Percentiles rank a stretch among this genome's conserved stretches.
Conservation (phyloP, 2,888 invertebrate genomes). For the Polydesmus complanatus region DNA sequence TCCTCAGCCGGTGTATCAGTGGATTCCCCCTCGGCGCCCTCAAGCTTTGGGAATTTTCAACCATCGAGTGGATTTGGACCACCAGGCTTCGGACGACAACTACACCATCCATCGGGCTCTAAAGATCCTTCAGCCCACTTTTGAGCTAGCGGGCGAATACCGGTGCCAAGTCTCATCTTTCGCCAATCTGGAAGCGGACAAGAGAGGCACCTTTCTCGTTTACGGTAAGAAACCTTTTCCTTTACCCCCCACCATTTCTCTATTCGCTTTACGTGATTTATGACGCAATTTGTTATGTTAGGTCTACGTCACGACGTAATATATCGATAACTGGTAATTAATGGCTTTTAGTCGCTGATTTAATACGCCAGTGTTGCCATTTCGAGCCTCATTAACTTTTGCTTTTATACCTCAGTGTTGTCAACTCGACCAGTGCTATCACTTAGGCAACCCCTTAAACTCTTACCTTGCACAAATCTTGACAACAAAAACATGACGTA, state of each 20-base stretch:
- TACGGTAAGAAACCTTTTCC: conserved; percentile 6
- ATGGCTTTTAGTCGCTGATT: too few relatives aligned
- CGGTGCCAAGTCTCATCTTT: conserved; percentile 7
- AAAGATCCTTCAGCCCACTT: conserved; percentile 7
- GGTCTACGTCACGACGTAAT: too few relatives aligned
- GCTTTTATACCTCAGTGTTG: too few relatives aligned
- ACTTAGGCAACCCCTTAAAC: too few relatives aligned
- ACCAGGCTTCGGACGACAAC: conserved; percentile 4
- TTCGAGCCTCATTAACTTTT: too few relatives aligned
- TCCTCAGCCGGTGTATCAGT: conserved; percentile 9
- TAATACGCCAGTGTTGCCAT: too few relatives aligned
- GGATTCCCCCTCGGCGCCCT: conserved; percentile 11
- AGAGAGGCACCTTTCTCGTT: conserved; percentile 1
- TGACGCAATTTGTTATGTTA: too few relatives aligned
- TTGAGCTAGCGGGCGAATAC: conserved; percentile 8
- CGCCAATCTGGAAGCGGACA: neutral
- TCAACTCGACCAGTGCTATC: too few relatives aligned
- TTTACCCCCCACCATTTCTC: neutral
- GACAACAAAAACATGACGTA: too few relatives aligned
- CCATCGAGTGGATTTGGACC: conserved; percentile 10
- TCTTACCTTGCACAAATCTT: too few relatives aligned
- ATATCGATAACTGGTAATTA: too few relatives aligned
- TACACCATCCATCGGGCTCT: conserved; percentile 12
- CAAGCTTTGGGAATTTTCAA: conserved; percentile 3
- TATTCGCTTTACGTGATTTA: too few relatives aligned